These are phyloP conservation scores for Habropoda laboriosa DNA, from an alignment of 1,140 invertebrate species.

Conservation along the genomic window DNA sequence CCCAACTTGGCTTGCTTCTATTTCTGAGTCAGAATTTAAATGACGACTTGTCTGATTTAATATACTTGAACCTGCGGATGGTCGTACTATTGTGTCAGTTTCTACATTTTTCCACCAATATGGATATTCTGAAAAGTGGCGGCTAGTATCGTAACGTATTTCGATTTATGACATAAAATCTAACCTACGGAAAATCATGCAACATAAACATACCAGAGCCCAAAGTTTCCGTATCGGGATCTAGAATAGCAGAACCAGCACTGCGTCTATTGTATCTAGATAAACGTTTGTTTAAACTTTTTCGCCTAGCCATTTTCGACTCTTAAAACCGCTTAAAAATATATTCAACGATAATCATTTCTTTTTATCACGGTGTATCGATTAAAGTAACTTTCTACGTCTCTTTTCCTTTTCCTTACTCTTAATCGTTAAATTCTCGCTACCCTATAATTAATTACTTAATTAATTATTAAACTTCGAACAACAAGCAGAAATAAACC, in stretches of 20 bases:
- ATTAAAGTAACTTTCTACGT: no score
- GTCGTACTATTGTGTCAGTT: background rate
- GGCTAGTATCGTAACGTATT: background rate
- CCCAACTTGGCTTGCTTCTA: background rate
- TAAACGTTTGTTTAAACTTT: background rate
- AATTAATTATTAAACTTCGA: no score
- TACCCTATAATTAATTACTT: no score
- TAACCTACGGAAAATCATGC: background rate
- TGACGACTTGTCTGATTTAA: constrained; percentile 28
- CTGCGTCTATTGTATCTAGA: constrained; percentile 11
- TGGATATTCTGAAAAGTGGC: constrained; percentile 20
- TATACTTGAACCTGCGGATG: background rate
- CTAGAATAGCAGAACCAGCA: constrained; percentile 9
- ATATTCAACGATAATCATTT: no score
- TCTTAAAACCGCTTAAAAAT: no score
- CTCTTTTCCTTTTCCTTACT: no score
- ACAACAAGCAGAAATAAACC: no score
- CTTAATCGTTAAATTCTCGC: no score
- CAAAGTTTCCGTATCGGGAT: constrained; percentile 26
- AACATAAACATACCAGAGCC: constrained; percentile 13
- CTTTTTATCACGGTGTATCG: no score
- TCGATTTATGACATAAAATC: background rate
- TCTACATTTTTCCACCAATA: constrained; percentile 53
- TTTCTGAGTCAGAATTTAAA: constrained; percentile 7
- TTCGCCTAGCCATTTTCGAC: constrained; percentile 45